These are phyloP conservation scores for Edolisoma coerulescens DNA, from an alignment of 2,113 vertebrate species.

Conservation along the genomic window DNA sequence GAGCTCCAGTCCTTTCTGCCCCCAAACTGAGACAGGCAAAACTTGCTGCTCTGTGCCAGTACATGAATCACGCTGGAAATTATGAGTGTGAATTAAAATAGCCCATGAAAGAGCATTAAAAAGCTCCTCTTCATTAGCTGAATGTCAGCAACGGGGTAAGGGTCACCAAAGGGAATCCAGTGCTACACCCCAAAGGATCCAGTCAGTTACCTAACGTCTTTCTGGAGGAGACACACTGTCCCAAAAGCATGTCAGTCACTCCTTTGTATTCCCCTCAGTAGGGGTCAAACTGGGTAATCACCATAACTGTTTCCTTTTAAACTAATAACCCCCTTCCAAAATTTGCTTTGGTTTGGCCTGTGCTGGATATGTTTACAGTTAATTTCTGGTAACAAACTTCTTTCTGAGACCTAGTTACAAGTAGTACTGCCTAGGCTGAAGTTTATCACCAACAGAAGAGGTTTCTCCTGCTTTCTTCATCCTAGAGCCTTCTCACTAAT, in stretches of 20 bases:
- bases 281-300: neutral
- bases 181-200: neutral
- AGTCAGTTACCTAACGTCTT: neutral
- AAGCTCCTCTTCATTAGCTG: neutral
- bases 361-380: neutral
- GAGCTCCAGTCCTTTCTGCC: neutral
- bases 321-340: neutral
- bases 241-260: neutral
- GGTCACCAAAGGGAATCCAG: neutral
- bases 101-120: neutral
- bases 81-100: neutral
- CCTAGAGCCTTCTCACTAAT: neutral
- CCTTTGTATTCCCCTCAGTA: neutral
- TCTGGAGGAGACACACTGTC: neutral
- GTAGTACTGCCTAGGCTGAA: neutral
- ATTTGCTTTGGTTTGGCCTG: neutral
- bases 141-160: neutral
- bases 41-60: neutral
- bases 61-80: slow-evolving; percentile 1
- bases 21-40: neutral
- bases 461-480: neutral
- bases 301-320: neutral
- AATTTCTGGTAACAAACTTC: neutral
- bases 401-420: neutral
- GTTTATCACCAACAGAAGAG: neutral